These are phyloP conservation scores for Spea hammondii DNA, from an alignment of 2,797 vertebrate species.

Conservation along the genomic window DNA sequence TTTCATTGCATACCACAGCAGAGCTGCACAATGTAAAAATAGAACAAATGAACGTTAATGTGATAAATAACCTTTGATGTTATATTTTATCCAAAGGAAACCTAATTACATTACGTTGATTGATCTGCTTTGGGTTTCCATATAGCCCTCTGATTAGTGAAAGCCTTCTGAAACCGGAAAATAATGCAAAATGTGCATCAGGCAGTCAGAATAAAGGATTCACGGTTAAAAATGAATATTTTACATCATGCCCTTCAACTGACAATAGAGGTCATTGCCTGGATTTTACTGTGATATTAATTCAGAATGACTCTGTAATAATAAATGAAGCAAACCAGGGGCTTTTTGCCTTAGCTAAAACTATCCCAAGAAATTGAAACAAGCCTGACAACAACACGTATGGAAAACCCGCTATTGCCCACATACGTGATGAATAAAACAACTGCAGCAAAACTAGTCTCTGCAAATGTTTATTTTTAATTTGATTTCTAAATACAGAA, in stretches of 20 bases:
- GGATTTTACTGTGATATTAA: constrained; percentile 37
- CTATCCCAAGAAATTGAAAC: constrained; percentile 1
- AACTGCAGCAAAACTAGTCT: neutral
- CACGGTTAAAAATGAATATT: constrained; percentile 56
- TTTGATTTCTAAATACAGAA: too few species aligned
- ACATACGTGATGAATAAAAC: neutral
- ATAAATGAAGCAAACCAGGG: constrained; percentile 28
- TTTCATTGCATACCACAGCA: constrained; percentile 26
- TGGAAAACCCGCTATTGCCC: constrained; percentile 7
- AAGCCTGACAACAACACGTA: neutral
- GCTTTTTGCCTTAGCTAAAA: neutral
- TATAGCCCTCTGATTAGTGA: constrained; percentile 11
- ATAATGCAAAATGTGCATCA: constrained; percentile 32
- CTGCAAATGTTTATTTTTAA: too few species aligned
- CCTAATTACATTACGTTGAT: constrained; percentile 9
- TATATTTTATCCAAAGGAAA: constrained; percentile 10
- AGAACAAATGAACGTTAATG: constrained; percentile 7
- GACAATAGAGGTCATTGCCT: constrained; percentile 59
- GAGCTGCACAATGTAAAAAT: constrained; percentile 3
- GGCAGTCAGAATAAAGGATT: constrained; percentile 26
- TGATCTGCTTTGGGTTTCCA: constrained; percentile 5
- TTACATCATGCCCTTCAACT: constrained; percentile 55
- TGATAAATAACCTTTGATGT: neutral
- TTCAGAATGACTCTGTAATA: constrained; percentile 23
- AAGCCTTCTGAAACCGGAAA: constrained; percentile 6